A percentile compares a stretch with the other conserved stretches of the same genome.
These are phyloP conservation scores for Drosophila punjabiensis DNA, from an alignment of 1,140 invertebrate genomes.

Conservation along the genomic window DNA sequence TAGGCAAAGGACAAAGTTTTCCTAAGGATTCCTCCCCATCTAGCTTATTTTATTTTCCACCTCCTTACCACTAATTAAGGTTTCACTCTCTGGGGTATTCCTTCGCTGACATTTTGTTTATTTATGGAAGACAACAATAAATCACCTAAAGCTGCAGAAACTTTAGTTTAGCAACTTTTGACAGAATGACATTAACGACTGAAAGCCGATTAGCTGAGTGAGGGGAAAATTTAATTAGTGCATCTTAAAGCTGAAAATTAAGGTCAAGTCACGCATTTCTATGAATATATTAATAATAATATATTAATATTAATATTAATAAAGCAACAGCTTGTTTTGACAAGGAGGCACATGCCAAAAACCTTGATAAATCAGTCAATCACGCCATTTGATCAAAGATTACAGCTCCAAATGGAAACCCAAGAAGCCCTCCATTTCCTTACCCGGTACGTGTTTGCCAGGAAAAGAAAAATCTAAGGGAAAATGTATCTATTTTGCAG, in stretches of 20 bases:
- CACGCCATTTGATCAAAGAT: constrained; percentile 38
- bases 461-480: constrained; percentile 1
- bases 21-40: constrained; percentile 15
- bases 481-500: constrained; percentile 22
- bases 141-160: background rate
- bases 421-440: background rate
- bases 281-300: background rate
- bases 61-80: constrained; percentile 11
- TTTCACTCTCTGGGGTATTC: constrained; percentile 8
- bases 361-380: constrained; percentile 49
- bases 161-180: constrained; percentile 12
- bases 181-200: constrained; percentile 3
- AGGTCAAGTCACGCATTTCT: background rate
- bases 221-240: background rate
- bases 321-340: constrained; percentile 32
- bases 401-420: constrained; percentile 12
- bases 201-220: background rate
- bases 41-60: background rate
- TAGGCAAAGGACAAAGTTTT: constrained; percentile 5
- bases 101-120: constrained; percentile 2
- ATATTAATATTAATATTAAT: too few species aligned
- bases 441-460: constrained; percentile 1
- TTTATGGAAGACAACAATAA: background rate
- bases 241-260: too few species aligned
- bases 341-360: constrained; percentile 26